Percentiles rank a stretch among this genome's conserved stretches.
Conservation (phyloP, 2,797 vertebrate species). For the Tokudaia tokunoshimensis region DNA sequence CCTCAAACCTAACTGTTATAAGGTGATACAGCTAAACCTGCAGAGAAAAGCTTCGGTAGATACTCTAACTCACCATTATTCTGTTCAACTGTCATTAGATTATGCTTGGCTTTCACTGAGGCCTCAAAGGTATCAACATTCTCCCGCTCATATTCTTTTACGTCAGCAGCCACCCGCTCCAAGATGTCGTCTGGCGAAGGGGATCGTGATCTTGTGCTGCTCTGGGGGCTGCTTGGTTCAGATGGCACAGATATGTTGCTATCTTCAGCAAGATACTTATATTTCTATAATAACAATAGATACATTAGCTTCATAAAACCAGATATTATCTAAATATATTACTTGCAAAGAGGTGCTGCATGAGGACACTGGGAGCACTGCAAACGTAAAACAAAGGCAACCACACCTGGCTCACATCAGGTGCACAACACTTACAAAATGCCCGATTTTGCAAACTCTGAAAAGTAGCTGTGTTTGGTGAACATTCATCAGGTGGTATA, state of each 20-base stretch:
- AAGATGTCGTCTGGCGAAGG: conserved; percentile 97
- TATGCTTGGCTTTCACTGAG: conserved; percentile 97
- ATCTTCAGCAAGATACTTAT: conserved; percentile 94
- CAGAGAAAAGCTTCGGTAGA: not conserved
- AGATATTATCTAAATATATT: not conserved
- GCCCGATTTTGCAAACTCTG: not conserved
- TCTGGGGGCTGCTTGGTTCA: conserved; percentile 98
- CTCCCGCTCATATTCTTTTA: conserved; percentile 98
- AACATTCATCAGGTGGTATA: not conserved
- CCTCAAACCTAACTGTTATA: not conserved
- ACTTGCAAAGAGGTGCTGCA: not conserved
- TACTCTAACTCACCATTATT: conserved; percentile 93
- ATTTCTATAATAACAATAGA: conserved; percentile 92
- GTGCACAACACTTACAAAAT: conserved; percentile 54
- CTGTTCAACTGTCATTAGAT: conserved; percentile 96
- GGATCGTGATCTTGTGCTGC: conserved; percentile 96
- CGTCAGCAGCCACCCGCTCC: conserved; percentile 97
- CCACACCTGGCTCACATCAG: not conserved
- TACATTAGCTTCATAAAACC: conserved; percentile 51
- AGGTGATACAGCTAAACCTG: not conserved
- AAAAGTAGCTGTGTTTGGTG: not conserved
- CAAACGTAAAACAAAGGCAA: not conserved
- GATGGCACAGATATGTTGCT: conserved; percentile 94
- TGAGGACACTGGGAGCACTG: not conserved
- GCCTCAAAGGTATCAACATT: conserved; percentile 98